Percentiles rank a stretch among this genome's conserved stretches.
Conservation (phyloP, 2,797 vertebrate genomes). For the Crypturellus tataupa region DNA sequence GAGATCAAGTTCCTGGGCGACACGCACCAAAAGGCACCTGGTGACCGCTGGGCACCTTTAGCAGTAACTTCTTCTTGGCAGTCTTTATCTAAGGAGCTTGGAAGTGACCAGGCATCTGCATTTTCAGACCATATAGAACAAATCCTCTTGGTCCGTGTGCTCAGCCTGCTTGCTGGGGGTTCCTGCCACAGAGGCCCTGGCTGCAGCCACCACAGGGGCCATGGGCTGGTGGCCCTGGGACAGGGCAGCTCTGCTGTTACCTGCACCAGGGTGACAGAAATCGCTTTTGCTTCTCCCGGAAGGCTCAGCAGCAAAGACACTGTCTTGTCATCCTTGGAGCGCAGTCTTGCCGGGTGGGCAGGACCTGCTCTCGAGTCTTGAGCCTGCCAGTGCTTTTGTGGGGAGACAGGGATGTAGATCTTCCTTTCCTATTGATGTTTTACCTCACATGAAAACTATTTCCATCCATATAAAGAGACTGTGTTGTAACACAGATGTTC, state of each 20-base stretch:
- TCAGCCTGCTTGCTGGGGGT: background rate
- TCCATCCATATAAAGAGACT: conserved; percentile 7
- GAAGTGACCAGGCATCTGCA: background rate
- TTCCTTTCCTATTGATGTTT: conserved; percentile 42
- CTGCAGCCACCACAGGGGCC: background rate
- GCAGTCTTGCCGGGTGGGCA: background rate
- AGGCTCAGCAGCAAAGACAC: accelerated
- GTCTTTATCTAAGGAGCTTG: background rate
- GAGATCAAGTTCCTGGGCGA: background rate
- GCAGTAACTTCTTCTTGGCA: background rate
- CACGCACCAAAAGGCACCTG: background rate
- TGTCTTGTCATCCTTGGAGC: background rate
- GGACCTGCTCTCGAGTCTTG: background rate
- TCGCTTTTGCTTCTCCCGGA: background rate
- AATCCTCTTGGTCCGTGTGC: background rate
- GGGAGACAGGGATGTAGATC: background rate
- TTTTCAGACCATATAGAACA: background rate
- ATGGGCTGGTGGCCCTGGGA: background rate
- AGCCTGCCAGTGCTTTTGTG: background rate
- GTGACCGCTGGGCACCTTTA: background rate
- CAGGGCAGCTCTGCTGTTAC: background rate
- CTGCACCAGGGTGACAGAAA: accelerated
- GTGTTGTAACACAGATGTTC: conserved; percentile 31
- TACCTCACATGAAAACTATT: conserved; percentile 51
- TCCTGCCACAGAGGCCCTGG: accelerated